Evolutionary conservation across 2,113 vertebrate genomes (phyloP), one percentile per base, ranked within the genome.

Genomic region (Seriola quinqueradiata): DNA sequence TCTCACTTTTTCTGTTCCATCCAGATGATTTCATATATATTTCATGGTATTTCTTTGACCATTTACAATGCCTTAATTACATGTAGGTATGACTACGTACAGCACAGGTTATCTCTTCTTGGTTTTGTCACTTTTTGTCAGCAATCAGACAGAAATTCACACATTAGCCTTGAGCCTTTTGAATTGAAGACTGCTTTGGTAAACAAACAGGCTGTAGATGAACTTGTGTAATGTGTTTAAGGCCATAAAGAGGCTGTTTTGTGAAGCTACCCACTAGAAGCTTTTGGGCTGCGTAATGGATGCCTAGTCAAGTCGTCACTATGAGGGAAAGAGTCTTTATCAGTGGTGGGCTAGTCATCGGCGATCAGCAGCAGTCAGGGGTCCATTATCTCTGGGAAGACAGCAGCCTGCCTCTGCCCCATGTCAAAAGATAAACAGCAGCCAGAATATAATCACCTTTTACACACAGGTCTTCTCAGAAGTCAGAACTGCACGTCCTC

Each of bases 381-480:
- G 60, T 34, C 65, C 79, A 82, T 92, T 95, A 95, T 95, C 95
- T 93, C 70, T 70, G 19, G 4, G 34, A 25, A 57, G 86, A 84
- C 94, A 95, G 92, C 84, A 86, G 91, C 40, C 81, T 64, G 74
- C n/a, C 75, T 88, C 77, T 77, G 63, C 69, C 76, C 23, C 60
- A 4, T 44, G 59, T 71, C 57, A n/a, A 9, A 85, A 89, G 95
- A 95, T 95, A 95, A 94, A 92, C 81, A 79, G 90, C 63, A 79
- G 80, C 67, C 65, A 79, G 77, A 85, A 69, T 67, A 89, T 94
- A 94, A 95, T 95, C 94, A 93, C 85, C 81, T 83, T 80, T 84
- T 58, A 77, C 85, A 90, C 88, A 92, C 87, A 92, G 90, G 75
- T 83, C 89, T 95, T 93, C 93, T 88, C 71, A 94, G 92, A 93